Evolutionary conservation across 2,113 vertebrate species (phyloP), one percentile per base, ranked within the genome.

Genomic region (Orthonyx spaldingii): DNA sequence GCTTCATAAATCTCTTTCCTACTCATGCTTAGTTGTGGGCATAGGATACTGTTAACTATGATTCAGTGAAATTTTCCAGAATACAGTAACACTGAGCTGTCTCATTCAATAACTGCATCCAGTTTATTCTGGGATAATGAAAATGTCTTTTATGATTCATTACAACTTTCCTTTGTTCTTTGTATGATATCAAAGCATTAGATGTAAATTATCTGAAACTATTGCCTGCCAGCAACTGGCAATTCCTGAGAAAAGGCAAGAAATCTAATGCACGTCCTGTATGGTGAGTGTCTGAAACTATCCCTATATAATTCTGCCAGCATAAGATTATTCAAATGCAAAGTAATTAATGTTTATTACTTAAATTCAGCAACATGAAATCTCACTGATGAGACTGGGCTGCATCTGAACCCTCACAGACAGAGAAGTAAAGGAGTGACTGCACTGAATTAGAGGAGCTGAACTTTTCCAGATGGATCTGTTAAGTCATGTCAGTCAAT

Each of bases 121-220:
- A 95, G 84, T 84, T 97, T 94, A 76, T 93, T 96, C 79, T 84
- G 86, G n/a, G 90, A 77, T 84, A 97, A 96, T 96, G 53, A 94
- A 95, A 94, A 93, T 80, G 35, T 93, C 82, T 96, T 93, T 93
- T 92, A 87, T 90, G 85, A 96, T 89, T 96, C 95, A 88, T 84
- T 92, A 81, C 86, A 94, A 84, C 63, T 64, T 76, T 83, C 32
- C 50, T 87, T 95, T 96, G 32, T 39, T 93, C 70, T 82, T 64
- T 92, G 42, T 91, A 37, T 33, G 60, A 37, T 85, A 84, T 89
- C 71, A 90, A 94, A 92, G 44, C 80, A 84, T 88, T 71, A 91
- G 66, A 82, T 23, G 65, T 56, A 93, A 95, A 96, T 96, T 75
- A 96, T 78, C 78, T 92, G 49, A 27, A 95, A 27, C n/a, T 61